Evolutionary conservation across 2,888 invertebrate genomes (phyloP), one percentile per base, ranked within the genome.

Genomic region (Unio delphinus): DNA sequence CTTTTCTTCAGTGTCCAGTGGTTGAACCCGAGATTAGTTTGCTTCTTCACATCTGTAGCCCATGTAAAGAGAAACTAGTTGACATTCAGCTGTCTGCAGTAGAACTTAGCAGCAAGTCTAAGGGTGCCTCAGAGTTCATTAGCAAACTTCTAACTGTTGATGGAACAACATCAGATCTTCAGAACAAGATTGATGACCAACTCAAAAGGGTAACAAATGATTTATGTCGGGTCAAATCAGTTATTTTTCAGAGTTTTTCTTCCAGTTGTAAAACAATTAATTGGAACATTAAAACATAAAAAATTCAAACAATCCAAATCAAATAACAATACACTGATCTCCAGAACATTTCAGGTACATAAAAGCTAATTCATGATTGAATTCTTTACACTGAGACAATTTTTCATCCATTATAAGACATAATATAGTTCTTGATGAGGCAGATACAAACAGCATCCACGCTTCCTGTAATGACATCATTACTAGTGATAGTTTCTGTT

Each of bases 1-100:
- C 3, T 45, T 45, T 45, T 2, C 55, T 67, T 26, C 68, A 86
- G 86, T 81, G 84, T 73, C 87, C 86, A 8, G 80, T 80, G 15
- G 80, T 79, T n/a, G 84, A 87, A 55, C 87, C 87, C n/a, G 83
- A 86, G 64, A 71, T 86, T n/a, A 81, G 85, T 59, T 56, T 84
- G 58, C 76, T 81, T 65, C 72, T 87, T 20, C 77, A 83, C 61
- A 80, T 83, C 8, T 87, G 87, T 75, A 57, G 64, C 0, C 20
- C n/a, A 0, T 87, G 87, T 64, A 72, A 76, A 28, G 78, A 76
- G 45, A 76, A 72, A 57, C 56, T 86, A 63, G 76, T 76, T 7
- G 65, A 76, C 8, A 72, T 60, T 17, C 86, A 86, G 70, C 65
- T 83, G 20, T 65, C 73, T 3, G 66, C 68, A 60, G 73, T 74